These are phyloP conservation scores for Sebastes iracundus DNA, from an alignment of 2,797 vertebrate genomes.

Conservation along the genomic window DNA sequence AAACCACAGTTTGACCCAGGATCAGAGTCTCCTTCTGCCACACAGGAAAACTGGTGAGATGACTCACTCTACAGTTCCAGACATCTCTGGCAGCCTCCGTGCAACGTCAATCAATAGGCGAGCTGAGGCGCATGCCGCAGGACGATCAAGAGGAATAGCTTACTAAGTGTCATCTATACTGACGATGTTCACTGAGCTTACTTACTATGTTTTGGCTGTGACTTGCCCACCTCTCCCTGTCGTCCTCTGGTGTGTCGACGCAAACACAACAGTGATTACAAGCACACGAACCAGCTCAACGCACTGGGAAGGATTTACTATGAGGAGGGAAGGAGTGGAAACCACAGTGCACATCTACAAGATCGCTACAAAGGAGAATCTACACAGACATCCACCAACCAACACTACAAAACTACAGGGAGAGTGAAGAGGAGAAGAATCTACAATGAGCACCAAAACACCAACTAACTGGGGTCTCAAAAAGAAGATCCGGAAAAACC, in stretches of 20 bases:
- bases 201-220: conserved; percentile 53
- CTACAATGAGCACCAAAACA: conserved; percentile 28
- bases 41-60: conserved; percentile 12
- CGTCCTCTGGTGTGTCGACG: conserved; percentile 50
- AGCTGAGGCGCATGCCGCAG: conserved; percentile 40
- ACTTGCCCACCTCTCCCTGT: conserved; percentile 60
- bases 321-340: neutral
- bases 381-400: neutral
- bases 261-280: conserved; percentile 40
- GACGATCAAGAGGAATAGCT: conserved; percentile 20
- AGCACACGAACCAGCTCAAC: neutral
- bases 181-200: conserved; percentile 30
- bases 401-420: conserved; percentile 23
- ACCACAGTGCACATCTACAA: conserved; percentile 1
- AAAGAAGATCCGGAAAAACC: conserved; percentile 66
- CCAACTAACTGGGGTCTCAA: conserved; percentile 18
- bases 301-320: conserved; percentile 10
- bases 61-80: conserved; percentile 64
- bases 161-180: conserved; percentile 13
- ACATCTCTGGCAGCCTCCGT: conserved; percentile 32
- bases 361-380: neutral
- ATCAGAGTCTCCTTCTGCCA: neutral
- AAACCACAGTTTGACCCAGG: neutral
- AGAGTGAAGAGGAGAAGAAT: neutral
- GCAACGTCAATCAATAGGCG: conserved; percentile 34